phyloP scores from a whole-genome alignment of 2,888 invertebrate species.

The Drosophila monieri region DNA sequence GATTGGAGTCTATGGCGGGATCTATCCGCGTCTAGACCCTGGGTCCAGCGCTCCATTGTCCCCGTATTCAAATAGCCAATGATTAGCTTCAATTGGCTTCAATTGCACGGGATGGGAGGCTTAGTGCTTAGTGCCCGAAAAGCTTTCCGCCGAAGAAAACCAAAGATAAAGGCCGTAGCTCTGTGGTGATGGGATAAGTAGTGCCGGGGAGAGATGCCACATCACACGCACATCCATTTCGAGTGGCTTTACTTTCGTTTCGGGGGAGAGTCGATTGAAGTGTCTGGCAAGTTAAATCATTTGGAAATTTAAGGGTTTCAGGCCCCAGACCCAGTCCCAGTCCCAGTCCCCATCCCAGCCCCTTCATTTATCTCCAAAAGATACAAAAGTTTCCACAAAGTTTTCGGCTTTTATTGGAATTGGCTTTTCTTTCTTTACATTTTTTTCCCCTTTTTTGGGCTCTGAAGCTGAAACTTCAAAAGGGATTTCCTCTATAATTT shows the following conservation, averaged over 20 bases:
- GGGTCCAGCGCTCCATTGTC: constrained; percentile 42
- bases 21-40: constrained; percentile 20
- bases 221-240: constrained; percentile 41
- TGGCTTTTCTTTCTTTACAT: no score
- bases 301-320: no score
- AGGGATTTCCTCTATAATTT: no score
- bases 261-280: constrained; percentile 35
- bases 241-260: constrained; percentile 45
- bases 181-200: constrained; percentile 33
- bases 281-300: constrained; percentile 59
- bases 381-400: no score
- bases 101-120: constrained; percentile 69
- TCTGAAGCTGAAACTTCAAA: no score
- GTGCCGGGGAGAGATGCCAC: constrained; percentile 12
- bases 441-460: no score
- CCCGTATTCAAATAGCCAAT: constrained; percentile 75
- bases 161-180: constrained; percentile 10
- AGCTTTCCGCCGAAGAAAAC: no score
- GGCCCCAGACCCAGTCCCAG: no score
- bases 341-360: no score
- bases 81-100: constrained; percentile 83
- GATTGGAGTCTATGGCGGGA: constrained; percentile 27
- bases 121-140: no score
- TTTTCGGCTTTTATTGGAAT: no score
- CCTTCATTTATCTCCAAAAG: no score